These are phyloP conservation scores for Menidia menidia DNA, from an alignment of 2,797 vertebrate species.

Conservation along the genomic window DNA sequence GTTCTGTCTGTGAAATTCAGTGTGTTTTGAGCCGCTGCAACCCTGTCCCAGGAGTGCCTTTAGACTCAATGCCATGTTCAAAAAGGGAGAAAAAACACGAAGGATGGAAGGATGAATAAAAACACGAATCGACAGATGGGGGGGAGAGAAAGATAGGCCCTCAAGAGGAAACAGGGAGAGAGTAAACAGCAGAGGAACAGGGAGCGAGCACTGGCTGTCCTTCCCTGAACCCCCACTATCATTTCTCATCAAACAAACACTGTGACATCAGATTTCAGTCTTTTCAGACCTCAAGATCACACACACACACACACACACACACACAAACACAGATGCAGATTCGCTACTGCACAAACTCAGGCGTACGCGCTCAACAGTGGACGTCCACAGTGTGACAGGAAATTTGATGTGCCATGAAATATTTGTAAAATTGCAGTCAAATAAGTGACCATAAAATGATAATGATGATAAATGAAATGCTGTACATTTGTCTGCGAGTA, in stretches of 20 bases:
- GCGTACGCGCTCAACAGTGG: slow-evolving; percentile 4
- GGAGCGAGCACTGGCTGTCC: slow-evolving; percentile 57
- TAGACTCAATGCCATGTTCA: slow-evolving; percentile 44
- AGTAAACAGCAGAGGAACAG: slow-evolving; percentile 62
- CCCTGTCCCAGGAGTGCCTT: slow-evolving; percentile 46
- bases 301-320: slow-evolving; percentile 14
- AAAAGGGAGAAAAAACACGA: slow-evolving; percentile 47
- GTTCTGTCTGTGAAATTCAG: slow-evolving; percentile 34
- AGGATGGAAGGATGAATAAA: slow-evolving; percentile 45
- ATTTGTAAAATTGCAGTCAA: slow-evolving; percentile 18
- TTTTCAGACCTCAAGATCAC: slow-evolving; percentile 19
- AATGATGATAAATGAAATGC: neutral
- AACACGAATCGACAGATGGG: slow-evolving; percentile 33
- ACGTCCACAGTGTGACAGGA: neutral
- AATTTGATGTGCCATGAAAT: neutral
- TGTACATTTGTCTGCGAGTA: too few species aligned
- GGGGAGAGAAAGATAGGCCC: slow-evolving; percentile 21
- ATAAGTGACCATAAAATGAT: neutral
- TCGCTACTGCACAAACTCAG: neutral
- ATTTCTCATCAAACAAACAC: slow-evolving; percentile 69
- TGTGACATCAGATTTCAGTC: slow-evolving; percentile 53
- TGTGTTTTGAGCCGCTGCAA: slow-evolving; percentile 24
- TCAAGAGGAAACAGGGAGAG: slow-evolving; percentile 51
- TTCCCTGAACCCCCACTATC: slow-evolving; percentile 59
- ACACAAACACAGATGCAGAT: slow-evolving; percentile 4